Base-by-base conservation (phyloP, 2,797 vertebrate genomes). In the Brotula barbata region DNA sequence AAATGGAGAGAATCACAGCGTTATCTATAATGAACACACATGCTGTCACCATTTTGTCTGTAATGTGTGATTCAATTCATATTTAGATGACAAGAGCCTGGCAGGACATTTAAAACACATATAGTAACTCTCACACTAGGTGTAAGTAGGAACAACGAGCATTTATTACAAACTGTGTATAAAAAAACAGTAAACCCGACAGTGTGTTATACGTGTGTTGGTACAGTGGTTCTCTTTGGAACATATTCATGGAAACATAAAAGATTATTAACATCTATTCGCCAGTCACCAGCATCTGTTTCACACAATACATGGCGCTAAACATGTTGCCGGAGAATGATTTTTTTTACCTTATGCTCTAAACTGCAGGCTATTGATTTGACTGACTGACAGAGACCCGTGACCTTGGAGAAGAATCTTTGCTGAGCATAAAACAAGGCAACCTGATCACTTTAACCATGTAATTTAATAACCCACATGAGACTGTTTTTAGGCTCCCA, bases 141-240 rank as follows among this genome's bases (percentile, higher is more conserved):
- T 1, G 15, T 1, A 39, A 49, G 1, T 16, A 57, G 9, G 4
- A 23, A 33, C 19, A 46, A 50, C 11, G 2, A 13, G 47, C 1
- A 40, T 86, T 87, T 85, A 85, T 76, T 89, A 6, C 11, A 60
- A 80, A 69, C 74, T 19, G 41, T 33, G 37, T 11, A 13, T 40
- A 25, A 54, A 68, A 48, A 59, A 64, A 71, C 2, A 16, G 1
- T 16, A 15, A 43, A 17, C 0, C 16, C 6, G 14, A 19, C 11
- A 15, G 20, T 15, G 9, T 7, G 16, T 41, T 15, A 11, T 45
- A 56, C n/a, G n/a, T n/a, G n/a, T 22, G 16, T 19, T 1, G 1
- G 42, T 47, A 62, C 19, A 69, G 43, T 16, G 34, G 6, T 45
- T 45, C 63, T 68, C 72, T 60, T 71, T 60, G 73, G 77, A 72